Evolutionary conservation across 1,140 invertebrate genomes (phyloP).

Genomic region (Rhopalosiphum padi): DNA sequence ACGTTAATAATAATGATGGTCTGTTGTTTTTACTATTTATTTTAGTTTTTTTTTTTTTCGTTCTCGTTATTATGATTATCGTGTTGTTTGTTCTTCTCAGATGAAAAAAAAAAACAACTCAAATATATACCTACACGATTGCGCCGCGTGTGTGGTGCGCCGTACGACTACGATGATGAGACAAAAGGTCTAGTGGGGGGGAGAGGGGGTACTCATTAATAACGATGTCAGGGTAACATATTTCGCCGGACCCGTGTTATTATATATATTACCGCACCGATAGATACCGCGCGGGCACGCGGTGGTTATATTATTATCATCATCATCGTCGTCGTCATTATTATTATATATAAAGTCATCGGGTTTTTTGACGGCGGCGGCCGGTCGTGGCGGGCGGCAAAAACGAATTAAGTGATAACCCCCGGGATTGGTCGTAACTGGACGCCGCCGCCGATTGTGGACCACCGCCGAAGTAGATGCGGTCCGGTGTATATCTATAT

Average conservation of each 20-base stretch:
- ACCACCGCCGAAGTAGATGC: constrained; percentile 41
- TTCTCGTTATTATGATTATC: constrained; percentile 8
- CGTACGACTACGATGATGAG: background rate
- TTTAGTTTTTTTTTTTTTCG: background rate
- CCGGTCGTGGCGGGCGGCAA: constrained; percentile 21
- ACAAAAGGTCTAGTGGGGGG: background rate
- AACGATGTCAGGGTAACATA: constrained; percentile 44
- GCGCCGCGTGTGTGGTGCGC: background rate
- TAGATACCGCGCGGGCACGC: background rate
- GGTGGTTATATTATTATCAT: background rate
- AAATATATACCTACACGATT: constrained; percentile 33
- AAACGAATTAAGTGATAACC: constrained; percentile 52
- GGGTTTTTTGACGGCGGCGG: constrained; percentile 18
- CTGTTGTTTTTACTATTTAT: constrained; percentile 3
- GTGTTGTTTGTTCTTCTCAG: constrained; percentile 24
- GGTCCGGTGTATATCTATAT: too few relatives aligned
- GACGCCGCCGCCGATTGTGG: constrained; percentile 46
- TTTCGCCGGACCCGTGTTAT: constrained; percentile 45
- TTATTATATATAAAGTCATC: constrained; percentile 46
- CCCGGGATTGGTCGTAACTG: constrained; percentile 51
- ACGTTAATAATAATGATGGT: background rate
- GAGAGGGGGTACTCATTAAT: constrained; percentile 46
- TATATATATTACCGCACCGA: background rate
- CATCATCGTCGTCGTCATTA: background rate
- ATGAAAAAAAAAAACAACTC: background rate